Evolutionary conservation across 2,888 invertebrate species (phyloP).

Genomic region (Erebia aethiops): DNA sequence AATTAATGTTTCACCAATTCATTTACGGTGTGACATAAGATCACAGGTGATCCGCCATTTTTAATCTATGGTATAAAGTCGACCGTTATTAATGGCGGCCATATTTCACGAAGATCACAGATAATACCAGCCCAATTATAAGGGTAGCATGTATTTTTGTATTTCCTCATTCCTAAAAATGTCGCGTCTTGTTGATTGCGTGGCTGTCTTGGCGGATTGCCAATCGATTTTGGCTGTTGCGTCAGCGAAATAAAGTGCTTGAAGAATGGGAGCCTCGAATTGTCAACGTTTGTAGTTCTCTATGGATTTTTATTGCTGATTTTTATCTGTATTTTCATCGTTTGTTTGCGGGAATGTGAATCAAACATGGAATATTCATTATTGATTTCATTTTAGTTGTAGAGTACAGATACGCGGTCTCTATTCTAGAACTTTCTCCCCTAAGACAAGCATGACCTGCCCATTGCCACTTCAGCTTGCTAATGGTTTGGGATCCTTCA

Average conservation of each 20-base stretch:
- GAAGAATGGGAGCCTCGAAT: not conserved
- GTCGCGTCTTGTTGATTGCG: conserved; percentile 40
- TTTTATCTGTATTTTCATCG: not conserved
- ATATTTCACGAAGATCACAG: conserved; percentile 31
- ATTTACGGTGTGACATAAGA: not conserved
- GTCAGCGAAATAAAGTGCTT: conserved; percentile 17
- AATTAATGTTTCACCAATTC: not conserved
- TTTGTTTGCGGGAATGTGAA: not conserved
- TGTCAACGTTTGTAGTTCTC: not conserved
- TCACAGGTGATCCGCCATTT: conserved; percentile 21
- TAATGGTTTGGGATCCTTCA: no score
- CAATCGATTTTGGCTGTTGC: conserved; percentile 45
- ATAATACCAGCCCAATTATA: conserved; percentile 33
- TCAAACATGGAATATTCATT: not conserved
- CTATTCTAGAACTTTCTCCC: no score
- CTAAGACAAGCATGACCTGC: no score
- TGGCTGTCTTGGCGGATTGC: conserved; percentile 48
- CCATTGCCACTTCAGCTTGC: no score
- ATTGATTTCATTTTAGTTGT: no score
- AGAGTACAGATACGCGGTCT: no score
- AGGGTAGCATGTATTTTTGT: conserved; percentile 46
- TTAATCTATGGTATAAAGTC: conserved; percentile 13
- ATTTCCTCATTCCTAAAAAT: conserved; percentile 59
- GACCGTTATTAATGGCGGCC: conserved; percentile 32
- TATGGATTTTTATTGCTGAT: not conserved